phyloP scores from a whole-genome alignment of 2,888 invertebrate species.

The Rhagonycha lutea region DNA sequence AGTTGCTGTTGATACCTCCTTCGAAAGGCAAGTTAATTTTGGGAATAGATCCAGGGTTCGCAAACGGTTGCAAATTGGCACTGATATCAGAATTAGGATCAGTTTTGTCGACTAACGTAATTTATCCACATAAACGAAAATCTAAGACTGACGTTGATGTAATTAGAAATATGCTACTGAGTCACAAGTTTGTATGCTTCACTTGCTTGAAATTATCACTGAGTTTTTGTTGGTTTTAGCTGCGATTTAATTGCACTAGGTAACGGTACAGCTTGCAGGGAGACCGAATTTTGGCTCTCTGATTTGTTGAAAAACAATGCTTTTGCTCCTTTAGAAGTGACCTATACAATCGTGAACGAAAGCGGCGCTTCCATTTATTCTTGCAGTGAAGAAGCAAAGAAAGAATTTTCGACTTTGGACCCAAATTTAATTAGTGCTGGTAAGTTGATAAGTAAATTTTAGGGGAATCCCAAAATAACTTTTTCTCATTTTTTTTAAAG shows the following conservation, averaged over 20 bases:
- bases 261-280: conserved; percentile 88
- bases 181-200: conserved; percentile 58
- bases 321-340: conserved; percentile 64
- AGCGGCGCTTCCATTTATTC: conserved; percentile 93
- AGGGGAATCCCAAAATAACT: background rate
- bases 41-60: conserved; percentile 90
- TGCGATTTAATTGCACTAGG: conserved; percentile 86
- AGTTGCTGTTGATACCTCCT: conserved; percentile 79
- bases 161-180: conserved; percentile 60
- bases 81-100: conserved; percentile 74
- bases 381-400: conserved; percentile 79
- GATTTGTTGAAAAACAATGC: conserved; percentile 60
- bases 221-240: conserved; percentile 54
- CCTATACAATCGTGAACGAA: conserved; percentile 85
- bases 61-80: conserved; percentile 88
- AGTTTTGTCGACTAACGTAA: conserved; percentile 69
- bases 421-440: conserved; percentile 80
- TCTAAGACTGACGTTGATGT: conserved; percentile 55
- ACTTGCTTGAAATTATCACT: background rate
- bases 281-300: conserved; percentile 79
- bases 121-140: conserved; percentile 65
- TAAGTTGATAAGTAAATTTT: conserved; percentile 56
- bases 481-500: conserved; percentile 54
- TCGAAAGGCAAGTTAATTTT: conserved; percentile 78
- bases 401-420: conserved; percentile 84